A percentile compares a stretch with the other conserved stretches of the same genome.
These are phyloP conservation scores for Parasteatoda lunata DNA, from an alignment of 2,888 invertebrate species.

Conservation along the genomic window DNA sequence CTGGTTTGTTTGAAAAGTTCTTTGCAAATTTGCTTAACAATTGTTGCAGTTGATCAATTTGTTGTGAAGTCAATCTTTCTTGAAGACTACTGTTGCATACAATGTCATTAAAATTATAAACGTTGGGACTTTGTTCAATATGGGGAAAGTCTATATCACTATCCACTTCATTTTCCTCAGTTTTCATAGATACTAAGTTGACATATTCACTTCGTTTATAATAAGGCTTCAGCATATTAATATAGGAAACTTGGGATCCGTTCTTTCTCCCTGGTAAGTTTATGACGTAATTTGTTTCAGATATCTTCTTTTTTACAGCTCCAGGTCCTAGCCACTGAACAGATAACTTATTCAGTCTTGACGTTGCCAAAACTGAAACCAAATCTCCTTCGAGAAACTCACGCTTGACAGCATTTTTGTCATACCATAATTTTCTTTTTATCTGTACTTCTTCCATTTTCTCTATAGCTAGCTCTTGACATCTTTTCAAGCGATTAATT, in stretches of 20 bases:
- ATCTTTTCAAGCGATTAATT: too few relatives aligned
- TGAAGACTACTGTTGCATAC: too few relatives aligned
- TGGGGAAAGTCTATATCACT: too few relatives aligned
- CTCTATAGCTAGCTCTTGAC: too few relatives aligned
- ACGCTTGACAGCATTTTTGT: background rate
- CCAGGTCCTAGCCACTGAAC: slow-evolving; percentile 7
- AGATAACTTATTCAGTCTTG: background rate
- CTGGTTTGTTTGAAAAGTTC: slow-evolving; percentile 33
- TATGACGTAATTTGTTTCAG: slow-evolving; percentile 24
- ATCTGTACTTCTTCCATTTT: too few relatives aligned
- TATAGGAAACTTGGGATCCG: slow-evolving; percentile 16
- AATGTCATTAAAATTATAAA: too few relatives aligned
- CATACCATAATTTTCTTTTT: too few relatives aligned
- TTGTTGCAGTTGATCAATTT: slow-evolving; percentile 7
- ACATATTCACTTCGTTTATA: too few relatives aligned
- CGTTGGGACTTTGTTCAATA: too few relatives aligned
- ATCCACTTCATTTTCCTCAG: too few relatives aligned
- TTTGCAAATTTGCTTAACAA: slow-evolving; percentile 3
- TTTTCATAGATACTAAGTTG: too few relatives aligned
- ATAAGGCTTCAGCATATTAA: slow-evolving; percentile 27
- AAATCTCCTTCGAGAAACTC: slow-evolving; percentile 13
- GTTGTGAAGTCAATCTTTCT: too few relatives aligned
- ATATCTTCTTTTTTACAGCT: background rate
- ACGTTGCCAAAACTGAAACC: slow-evolving; percentile 7
- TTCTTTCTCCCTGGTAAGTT: background rate